These are phyloP conservation scores for Tinea trinotella DNA, from an alignment of 2,888 invertebrate species.

Conservation along the genomic window DNA sequence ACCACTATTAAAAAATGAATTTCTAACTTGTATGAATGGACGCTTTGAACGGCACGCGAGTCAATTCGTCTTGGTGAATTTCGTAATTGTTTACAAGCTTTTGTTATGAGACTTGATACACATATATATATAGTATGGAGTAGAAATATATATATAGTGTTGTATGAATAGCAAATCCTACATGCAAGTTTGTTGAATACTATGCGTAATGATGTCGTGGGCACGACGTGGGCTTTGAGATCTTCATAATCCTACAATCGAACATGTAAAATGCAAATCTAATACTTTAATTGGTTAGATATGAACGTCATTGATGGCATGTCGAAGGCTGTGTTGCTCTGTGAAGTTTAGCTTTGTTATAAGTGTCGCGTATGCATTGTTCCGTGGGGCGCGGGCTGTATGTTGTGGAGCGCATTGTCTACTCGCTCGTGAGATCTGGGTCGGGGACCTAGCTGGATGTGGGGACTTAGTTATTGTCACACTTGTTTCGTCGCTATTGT, in stretches of 20 bases:
- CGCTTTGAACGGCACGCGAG: background rate
- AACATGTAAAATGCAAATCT: background rate
- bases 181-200: background rate
- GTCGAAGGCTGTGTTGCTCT: conserved; percentile 55
- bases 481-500: conserved; percentile 4
- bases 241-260: background rate
- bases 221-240: conserved; percentile 6
- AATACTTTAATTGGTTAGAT: background rate
- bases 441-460: conserved; percentile 45
- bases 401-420: conserved; percentile 24
- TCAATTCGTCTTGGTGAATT: conserved; percentile 3
- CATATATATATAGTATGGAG: no score
- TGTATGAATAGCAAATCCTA: background rate
- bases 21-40: background rate
- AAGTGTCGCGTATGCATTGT: conserved; percentile 61
- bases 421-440: conserved; percentile 63
- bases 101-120: background rate
- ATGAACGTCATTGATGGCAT: conserved; percentile 24
- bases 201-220: conserved; percentile 6
- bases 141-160: no score
- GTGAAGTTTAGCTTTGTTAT: conserved; percentile 60
- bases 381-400: conserved; percentile 30
- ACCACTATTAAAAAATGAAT: no score
- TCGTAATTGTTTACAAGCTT: conserved; percentile 4
- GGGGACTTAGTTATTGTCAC: conserved; percentile 24